Evolutionary conservation across 92 coral and sea anemone genomes (phyloP), one percentile per base, ranked within the genome.

Genomic region (Bergia puertoricense): DNA sequence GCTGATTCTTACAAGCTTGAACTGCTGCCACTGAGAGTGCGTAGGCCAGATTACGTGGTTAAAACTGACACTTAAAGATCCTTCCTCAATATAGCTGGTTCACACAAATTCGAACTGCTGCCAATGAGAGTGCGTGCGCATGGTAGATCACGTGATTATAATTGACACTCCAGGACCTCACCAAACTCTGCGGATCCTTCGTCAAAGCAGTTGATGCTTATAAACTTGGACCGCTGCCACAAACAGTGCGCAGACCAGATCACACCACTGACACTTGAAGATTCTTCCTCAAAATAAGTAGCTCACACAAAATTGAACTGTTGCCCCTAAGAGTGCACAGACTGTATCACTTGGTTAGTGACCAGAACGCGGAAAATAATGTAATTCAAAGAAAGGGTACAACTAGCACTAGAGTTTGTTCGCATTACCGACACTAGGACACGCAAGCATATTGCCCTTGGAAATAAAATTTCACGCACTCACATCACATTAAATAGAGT

Each of bases 61-160:
- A 48, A 42, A 45, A 86, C 36, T 65, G 72, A 77, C 18, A n/a
- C 23, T 44, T 97, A 98, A 73, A 73, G 56, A 67, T 91, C 97
- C 6, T 97, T 91, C 85, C 66, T 94, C 6, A 95, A 95, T 77
- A 81, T 97, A 4, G 81, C 96, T 36, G 77, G 77, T 3, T 82
- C 92, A 8, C 80, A 90, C 14, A 78, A 89, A 30, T 30, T 30
- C 30, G 30, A 30, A 30, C 30, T 86, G 68, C 90, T 88, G 66
- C 98, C 98, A 44, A 88, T 92, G 41, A 92, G 91, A 93, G 92
- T 95, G 76, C 93, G 92, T 95, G 76, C 93, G 92, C 79, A 95
- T 91, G 88, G 98, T 97, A 4, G 50, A 76, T 37, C 85, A 69
- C 10, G 92, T 89, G 54, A 88, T 80, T 56, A 46, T 37, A 44